These are phyloP conservation scores for Venustaconcha ellipsiformis DNA, from an alignment of 1,140 invertebrate genomes.

Conservation along the genomic window DNA sequence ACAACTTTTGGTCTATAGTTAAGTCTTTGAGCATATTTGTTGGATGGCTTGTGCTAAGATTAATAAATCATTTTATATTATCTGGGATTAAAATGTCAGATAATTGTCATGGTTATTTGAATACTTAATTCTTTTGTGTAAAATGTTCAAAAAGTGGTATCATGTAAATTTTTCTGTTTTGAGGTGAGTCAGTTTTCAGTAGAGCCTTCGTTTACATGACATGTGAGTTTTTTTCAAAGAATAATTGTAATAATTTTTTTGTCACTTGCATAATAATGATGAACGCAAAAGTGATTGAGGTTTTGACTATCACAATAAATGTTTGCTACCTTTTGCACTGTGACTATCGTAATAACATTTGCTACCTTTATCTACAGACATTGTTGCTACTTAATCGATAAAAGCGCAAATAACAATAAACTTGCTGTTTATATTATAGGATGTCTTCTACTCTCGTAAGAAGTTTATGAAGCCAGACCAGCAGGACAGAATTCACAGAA, in stretches of 20 bases:
- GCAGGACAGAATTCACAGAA: conserved; percentile 86
- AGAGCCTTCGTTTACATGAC: no score
- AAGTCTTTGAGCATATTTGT: no score
- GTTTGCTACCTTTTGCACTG: neutral
- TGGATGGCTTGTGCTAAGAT: no score
- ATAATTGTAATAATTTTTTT: neutral
- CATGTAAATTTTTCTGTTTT: no score
- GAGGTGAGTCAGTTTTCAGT: no score
- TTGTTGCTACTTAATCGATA: neutral
- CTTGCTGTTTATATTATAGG: conserved; percentile 74
- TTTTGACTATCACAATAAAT: neutral
- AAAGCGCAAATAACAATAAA: conserved; percentile 7
- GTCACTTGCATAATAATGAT: neutral
- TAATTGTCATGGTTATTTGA: no score
- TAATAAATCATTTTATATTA: no score
- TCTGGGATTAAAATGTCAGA: no score
- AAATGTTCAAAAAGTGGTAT: no score
- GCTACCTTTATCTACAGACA: neutral
- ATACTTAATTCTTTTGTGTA: no score
- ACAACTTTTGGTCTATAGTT: no score
- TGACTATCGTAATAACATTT: neutral
- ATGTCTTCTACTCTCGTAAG: conserved; percentile 96
- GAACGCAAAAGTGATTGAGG: neutral
- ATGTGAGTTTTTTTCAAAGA: no score
- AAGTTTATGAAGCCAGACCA: conserved; percentile 95